Base-by-base conservation (phyloP, 1,140 invertebrate species). In the Dysdera silvatica region DNA sequence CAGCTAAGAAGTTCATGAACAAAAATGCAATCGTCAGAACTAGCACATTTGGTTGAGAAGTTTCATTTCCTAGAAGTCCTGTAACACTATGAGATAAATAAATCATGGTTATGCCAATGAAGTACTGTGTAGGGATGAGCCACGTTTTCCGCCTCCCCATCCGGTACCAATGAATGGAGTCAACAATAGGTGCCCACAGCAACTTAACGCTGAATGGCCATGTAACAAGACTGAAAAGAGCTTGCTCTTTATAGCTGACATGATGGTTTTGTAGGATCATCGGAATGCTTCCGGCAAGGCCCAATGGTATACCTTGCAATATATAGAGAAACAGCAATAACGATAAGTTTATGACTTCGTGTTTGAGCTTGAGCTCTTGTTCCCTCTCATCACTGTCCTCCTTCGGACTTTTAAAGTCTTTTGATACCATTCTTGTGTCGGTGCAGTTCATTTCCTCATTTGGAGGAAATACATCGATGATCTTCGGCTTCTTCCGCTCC, bases 191-290 rank as follows among this genome's bases (percentile, higher is more conserved):
- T 4, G 96, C 97, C 97, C 96, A 99, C 43, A 99, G 73, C 28
- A 99, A 76, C 78, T 99, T 99, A 18, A 99, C 78, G 75, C 91
- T 94, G 73, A 98, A 99, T 2, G 97, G 97, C 96, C 96, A 99
- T 69, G 86, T 86, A 0, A 93, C 93, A 73, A 99, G 95, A 79
- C 93, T 97, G 74, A 99, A 99, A 74, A 95, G 84, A n/a, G 96
- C 96, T 85, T 99, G 84, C 40, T 95, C 85, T 68, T 86, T 87
- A 73, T 96, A 97, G 45, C 86, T 91, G 51, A 93, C 87, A 61
- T 89, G 85, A 68, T 87, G 82, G 75, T 94, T 93, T 74, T 94
- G 90, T 47, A 99, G 79, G 43, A 99, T 80, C 86, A 99, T 93
- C 4, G 96, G 96, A 67, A 99, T 87, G 35, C 92, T 91, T 16